Base-by-base conservation (phyloP, 1,140 invertebrate species). In the Papilio aristodemus region DNA sequence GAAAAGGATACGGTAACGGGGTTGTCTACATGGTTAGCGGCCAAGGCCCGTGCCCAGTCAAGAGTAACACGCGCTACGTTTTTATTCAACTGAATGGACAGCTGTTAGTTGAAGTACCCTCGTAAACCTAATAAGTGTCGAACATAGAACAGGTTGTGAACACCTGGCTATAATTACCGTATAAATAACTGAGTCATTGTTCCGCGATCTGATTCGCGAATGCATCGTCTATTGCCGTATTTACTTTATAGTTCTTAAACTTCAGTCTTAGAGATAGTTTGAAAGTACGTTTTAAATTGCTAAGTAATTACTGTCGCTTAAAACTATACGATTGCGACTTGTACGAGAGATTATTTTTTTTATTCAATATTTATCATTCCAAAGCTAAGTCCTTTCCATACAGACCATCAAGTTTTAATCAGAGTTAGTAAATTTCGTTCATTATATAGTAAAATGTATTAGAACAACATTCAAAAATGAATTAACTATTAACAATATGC, bases 11-110 rank as follows among this genome's bases (percentile, higher is more conserved):
- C 71, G 62, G 66, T 60, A 66, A 79, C 73, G 75, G 86, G 86
- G 84, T 83, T 80, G 80, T 69, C 75, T 72, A 70, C 79, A 71
- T 74, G 73, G 73, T 71, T 54, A 74, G 68, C 70, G 72, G 73
- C 73, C 77, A 77, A 80, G 77, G 81, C 75, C 75, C 76, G 83
- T 89, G 88, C 76, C 87, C 84, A 87, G 43, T 80, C 76, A 88
- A 83, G 79, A 85, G 86, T 86, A 82, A 87, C 86, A 77, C 72
- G 79, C 74, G 73, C 50, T 46, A 67, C 57, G 41, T 73, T 78
- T 80, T 81, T 78, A 73, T 70, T 78, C 74, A 74, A 86, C 83
- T 80, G 83, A 82, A 82, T 60, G 75, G 81, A 83, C 88, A 90
- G 81, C 85, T 90, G 87, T 83, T 82, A 71, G 60, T 67, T 70